Conservation (phyloP, 2,797 vertebrate species). For the Heterohyrax brucei region DNA sequence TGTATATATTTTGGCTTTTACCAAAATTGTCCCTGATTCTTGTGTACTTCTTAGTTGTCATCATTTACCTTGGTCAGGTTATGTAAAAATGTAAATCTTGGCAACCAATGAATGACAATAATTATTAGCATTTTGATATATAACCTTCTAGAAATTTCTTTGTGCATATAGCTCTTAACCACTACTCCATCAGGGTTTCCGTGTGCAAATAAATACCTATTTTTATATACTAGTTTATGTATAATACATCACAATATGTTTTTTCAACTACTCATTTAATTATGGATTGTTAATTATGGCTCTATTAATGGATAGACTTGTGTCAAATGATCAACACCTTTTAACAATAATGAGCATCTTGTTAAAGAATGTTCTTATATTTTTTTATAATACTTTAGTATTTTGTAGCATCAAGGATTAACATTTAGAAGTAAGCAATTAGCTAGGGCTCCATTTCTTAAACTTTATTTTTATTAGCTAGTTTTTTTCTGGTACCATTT, state of each 20-base stretch:
- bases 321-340: conserved; percentile 40
- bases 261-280: conserved; percentile 42
- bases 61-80: no score
- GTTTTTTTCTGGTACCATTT: conserved; percentile 24
- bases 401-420: conserved; percentile 5
- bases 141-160: conserved; percentile 72
- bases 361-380: background rate
- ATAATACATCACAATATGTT: conserved; percentile 20
- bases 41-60: no score
- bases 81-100: conserved; percentile 5
- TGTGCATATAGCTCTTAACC: background rate
- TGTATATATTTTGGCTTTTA: no score
- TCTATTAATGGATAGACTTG: conserved; percentile 42
- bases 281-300: background rate
- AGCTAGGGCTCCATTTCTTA: background rate
- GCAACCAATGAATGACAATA: background rate
- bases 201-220: background rate
- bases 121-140: conserved; percentile 60
- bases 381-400: conserved; percentile 40
- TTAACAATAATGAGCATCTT: background rate
- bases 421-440: conserved; percentile 27
- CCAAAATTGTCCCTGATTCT: no score
- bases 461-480: conserved; percentile 35
- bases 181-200: no score
- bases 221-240: background rate